Base-by-base conservation (phyloP, 2,888 invertebrate genomes). In the Cinara cedri region DNA sequence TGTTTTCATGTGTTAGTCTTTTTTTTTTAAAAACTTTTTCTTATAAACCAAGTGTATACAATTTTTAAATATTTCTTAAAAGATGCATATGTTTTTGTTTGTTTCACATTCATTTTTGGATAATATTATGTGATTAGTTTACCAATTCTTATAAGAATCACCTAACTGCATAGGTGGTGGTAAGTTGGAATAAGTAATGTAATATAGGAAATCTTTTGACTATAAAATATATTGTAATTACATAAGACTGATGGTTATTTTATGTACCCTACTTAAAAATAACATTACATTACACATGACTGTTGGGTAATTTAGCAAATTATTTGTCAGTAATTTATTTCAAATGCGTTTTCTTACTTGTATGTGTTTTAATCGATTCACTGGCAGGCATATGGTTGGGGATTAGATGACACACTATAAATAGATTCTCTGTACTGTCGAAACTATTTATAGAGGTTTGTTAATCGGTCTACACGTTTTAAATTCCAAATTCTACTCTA, bases 331-430 rank as follows among this genome's bases (percentile, higher is more conserved):
- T 74, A 63, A 63, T 21, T 65, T 74, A 54, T 74, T 65, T 65
- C 2, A 65, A 63, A 63, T 74, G 42, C 21, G 14, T 74, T 13
- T 51, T 42, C 21, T 42, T 49, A 9, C 62, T 75, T 44, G 54
- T 24, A 54, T 68, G 34, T 57, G 34, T 57, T 78, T 68, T 54
- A 60, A 70, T 70, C 54, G 49, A 60, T 78, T 42, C 21, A 60
- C 49, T 60, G 57, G 66, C 76, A 70, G 78, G 70, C 68, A 78
- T 78, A 60, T 78, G 49, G 78, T 70, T 42, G 11, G 49, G 68
- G 57, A 78, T 78, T 78, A 68, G 78, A 78, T 78, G 70, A 68
- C 78, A 78, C n/a, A 21, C 70, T 78, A 78, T 51, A 62, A 78
- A 78, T 78, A 78, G 68, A 68, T 2, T 42, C 21, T n/a, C 78